Percentiles rank a stretch among this genome's conserved stretches.
phyloP scores from a whole-genome alignment of 2,888 invertebrate species.

The Hipparchia semele region DNA sequence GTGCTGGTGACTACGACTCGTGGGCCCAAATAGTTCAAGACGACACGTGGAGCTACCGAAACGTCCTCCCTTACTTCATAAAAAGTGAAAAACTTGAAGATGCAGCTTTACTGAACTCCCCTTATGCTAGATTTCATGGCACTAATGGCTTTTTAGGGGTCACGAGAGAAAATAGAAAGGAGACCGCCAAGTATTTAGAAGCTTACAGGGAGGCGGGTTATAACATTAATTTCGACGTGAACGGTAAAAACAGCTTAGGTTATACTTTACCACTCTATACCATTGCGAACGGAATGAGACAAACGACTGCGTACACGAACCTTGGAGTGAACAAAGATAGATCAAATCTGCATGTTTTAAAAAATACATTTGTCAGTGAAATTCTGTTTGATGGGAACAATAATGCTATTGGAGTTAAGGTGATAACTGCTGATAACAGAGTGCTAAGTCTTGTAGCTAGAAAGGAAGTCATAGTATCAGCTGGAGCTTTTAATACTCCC shows the following conservation, averaged over 20 bases:
- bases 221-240: constrained; percentile 52
- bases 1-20: constrained; percentile 45
- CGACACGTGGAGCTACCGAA: constrained; percentile 50
- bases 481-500: constrained; percentile 60
- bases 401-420: constrained; percentile 46
- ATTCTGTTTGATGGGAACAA: constrained; percentile 46
- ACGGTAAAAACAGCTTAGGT: constrained; percentile 65
- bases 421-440: constrained; percentile 35
- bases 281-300: constrained; percentile 63
- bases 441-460: constrained; percentile 38
- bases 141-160: constrained; percentile 45
- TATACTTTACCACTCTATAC: constrained; percentile 67
- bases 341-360: constrained; percentile 79
- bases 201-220: constrained; percentile 68
- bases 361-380: constrained; percentile 44
- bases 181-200: constrained; percentile 46
- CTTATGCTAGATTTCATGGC: constrained; percentile 44
- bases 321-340: constrained; percentile 42
- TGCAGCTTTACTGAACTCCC: constrained; percentile 38
- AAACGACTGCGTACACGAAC: constrained; percentile 51
- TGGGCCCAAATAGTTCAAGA: constrained; percentile 49
- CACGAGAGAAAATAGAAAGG: constrained; percentile 35
- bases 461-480: constrained; percentile 59
- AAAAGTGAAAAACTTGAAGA: constrained; percentile 50
- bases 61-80: constrained; percentile 49